Evolutionary conservation across 2,113 vertebrate genomes (phyloP).

Genomic region (Callorhinus ursinus): DNA sequence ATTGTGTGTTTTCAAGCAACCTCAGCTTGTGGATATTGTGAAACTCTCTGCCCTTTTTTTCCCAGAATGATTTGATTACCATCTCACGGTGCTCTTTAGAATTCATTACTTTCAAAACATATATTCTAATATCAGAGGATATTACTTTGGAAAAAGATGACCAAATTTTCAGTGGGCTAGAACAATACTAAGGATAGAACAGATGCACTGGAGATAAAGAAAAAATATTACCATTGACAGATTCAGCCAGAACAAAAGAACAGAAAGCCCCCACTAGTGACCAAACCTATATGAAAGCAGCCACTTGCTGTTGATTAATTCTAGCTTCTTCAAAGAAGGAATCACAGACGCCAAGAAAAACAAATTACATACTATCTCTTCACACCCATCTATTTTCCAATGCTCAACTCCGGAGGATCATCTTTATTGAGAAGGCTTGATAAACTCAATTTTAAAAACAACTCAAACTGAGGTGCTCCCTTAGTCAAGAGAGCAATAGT

Average conservation of each 20-base stretch:
- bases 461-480: not conserved
- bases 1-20: constrained; percentile 44
- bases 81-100: constrained; percentile 34
- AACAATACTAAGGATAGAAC: not conserved
- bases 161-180: not conserved
- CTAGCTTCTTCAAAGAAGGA: not conserved
- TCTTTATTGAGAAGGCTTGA: not conserved
- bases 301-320: not conserved
- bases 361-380: not conserved
- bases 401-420: not conserved
- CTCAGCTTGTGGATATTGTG: constrained; percentile 33
- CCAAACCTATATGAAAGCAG: not conserved
- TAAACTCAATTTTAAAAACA: constrained; percentile 5
- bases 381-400: not conserved
- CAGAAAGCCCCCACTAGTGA: not conserved
- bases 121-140: not conserved
- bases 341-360: not conserved
- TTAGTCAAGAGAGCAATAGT: not conserved
- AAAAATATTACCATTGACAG: not conserved
- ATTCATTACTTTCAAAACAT: constrained; percentile 59
- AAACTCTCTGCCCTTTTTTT: constrained; percentile 23
- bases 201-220: not conserved
- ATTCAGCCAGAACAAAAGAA: not conserved
- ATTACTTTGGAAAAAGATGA: constrained; percentile 14
- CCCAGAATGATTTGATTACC: constrained; percentile 7